Conservation (phyloP, 2,113 vertebrate species). For the Emydura subglobosa region DNA sequence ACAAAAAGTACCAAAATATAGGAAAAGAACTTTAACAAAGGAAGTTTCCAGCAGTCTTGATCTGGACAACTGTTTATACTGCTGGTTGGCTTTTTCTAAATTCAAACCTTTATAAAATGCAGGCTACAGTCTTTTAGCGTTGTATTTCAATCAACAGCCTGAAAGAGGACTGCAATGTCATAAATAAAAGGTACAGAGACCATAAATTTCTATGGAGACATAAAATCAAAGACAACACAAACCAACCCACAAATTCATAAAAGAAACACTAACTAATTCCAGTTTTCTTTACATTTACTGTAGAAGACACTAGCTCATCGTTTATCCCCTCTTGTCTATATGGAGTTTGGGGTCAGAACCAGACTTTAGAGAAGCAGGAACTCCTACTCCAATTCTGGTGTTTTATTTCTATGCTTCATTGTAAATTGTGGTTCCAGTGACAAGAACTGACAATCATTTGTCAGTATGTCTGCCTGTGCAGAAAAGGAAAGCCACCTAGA, state of each 20-base stretch:
- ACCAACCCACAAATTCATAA: slow-evolving; percentile 59
- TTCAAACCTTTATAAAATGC: slow-evolving; percentile 65
- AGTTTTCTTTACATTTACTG: slow-evolving; percentile 45
- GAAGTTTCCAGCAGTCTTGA: not conserved
- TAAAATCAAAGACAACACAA: slow-evolving; percentile 80
- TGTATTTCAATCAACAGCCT: slow-evolving; percentile 80
- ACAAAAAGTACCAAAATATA: not conserved
- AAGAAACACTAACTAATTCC: slow-evolving; percentile 36
- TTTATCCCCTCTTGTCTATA: slow-evolving; percentile 46
- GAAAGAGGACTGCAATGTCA: slow-evolving; percentile 68
- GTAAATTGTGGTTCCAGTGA: slow-evolving; percentile 42
- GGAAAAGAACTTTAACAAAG: not conserved
- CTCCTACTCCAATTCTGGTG: slow-evolving; percentile 11
- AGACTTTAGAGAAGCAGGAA: not conserved
- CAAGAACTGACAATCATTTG: slow-evolving; percentile 41
- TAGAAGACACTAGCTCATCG: slow-evolving; percentile 4
- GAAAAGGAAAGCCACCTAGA: not conserved
- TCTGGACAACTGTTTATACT: not conserved
- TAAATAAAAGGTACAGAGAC: slow-evolving; percentile 74
- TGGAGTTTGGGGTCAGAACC: slow-evolving; percentile 48
- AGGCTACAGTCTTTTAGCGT: slow-evolving; percentile 63
- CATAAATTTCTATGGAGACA: slow-evolving; percentile 80
- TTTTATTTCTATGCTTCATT: slow-evolving; percentile 60
- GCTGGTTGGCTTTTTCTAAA: slow-evolving; percentile 55
- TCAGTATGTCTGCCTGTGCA: slow-evolving; percentile 23